Conservation (phyloP, 1,140 invertebrate species). For the Galendromus occidentalis region DNA sequence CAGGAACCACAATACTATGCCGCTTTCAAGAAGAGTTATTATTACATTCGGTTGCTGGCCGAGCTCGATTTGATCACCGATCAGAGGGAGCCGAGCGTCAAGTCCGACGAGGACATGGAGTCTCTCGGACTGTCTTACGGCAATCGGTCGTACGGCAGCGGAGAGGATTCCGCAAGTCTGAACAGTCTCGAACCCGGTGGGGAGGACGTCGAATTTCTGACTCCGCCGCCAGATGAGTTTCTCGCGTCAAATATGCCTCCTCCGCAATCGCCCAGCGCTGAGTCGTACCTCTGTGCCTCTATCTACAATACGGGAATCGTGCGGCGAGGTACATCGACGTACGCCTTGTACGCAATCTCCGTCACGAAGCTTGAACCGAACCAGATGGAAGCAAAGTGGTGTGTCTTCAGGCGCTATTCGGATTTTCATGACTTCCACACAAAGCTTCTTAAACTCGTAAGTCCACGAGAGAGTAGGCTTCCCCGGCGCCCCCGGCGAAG, state of each 20-base stretch:
- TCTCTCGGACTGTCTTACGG: not conserved
- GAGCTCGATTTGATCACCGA: constrained; percentile 50
- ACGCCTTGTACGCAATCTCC: constrained; percentile 69
- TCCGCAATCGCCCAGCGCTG: not conserved
- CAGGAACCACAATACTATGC: constrained; percentile 44
- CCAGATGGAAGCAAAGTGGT: constrained; percentile 43
- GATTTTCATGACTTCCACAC: constrained; percentile 73
- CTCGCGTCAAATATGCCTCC: constrained; percentile 18
- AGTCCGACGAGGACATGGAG: constrained; percentile 31
- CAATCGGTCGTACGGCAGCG: constrained; percentile 8
- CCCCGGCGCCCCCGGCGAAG: no score
- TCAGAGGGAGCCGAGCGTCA: constrained; percentile 16
- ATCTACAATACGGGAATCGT: constrained; percentile 37
- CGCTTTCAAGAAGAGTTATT: constrained; percentile 43
- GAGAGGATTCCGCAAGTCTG: constrained; percentile 11
- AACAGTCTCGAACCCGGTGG: constrained; percentile 11
- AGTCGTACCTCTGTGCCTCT: not conserved
- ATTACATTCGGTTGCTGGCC: constrained; percentile 49
- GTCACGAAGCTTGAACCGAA: constrained; percentile 37
- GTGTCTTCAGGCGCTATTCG: constrained; percentile 47
- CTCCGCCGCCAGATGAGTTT: constrained; percentile 23
- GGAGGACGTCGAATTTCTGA: constrained; percentile 16
- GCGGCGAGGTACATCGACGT: constrained; percentile 52
- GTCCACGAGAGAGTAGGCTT: no score
- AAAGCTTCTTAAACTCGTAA: constrained; percentile 38